Conservation (phyloP, 2,888 invertebrate genomes). For the Belgica antarctica region DNA sequence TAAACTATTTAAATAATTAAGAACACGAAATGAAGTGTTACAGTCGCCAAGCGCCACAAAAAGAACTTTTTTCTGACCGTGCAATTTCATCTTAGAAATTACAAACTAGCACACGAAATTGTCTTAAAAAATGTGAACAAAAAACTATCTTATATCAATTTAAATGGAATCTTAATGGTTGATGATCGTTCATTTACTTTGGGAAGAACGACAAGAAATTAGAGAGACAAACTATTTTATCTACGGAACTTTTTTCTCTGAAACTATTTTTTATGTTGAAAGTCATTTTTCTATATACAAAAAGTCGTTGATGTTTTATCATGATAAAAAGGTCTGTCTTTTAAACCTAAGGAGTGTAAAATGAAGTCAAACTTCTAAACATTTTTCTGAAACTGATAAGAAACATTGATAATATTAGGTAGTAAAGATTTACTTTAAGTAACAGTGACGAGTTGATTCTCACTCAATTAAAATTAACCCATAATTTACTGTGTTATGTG, state of each 20-base stretch:
- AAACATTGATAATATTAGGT: too few relatives aligned
- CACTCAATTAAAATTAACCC: neutral
- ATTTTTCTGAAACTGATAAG: neutral
- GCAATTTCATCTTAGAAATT: neutral
- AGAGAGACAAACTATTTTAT: too few relatives aligned
- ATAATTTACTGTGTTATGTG: constrained; percentile 38
- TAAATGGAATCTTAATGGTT: constrained; percentile 1
- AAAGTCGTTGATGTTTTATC: neutral
- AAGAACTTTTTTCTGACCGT: constrained; percentile 11
- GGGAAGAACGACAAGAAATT: too few relatives aligned
- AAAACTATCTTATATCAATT: neutral
- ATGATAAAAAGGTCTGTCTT: neutral
- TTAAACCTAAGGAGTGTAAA: neutral
- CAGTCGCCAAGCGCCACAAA: constrained; percentile 40
- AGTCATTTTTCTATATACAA: neutral
- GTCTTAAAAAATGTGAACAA: neutral
- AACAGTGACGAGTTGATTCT: too few relatives aligned
- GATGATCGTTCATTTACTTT: neutral
- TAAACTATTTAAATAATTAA: constrained; percentile 4
- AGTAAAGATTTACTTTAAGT: neutral
- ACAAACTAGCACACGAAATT: neutral
- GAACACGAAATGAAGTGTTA: constrained; percentile 4
- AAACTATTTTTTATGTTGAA: neutral
- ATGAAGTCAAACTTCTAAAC: constrained; percentile 7
- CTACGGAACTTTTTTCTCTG: neutral